Conservation (phyloP, 35 echinoderm and acorn worm genomes). For the Heliocidaris erythrogramma region DNA sequence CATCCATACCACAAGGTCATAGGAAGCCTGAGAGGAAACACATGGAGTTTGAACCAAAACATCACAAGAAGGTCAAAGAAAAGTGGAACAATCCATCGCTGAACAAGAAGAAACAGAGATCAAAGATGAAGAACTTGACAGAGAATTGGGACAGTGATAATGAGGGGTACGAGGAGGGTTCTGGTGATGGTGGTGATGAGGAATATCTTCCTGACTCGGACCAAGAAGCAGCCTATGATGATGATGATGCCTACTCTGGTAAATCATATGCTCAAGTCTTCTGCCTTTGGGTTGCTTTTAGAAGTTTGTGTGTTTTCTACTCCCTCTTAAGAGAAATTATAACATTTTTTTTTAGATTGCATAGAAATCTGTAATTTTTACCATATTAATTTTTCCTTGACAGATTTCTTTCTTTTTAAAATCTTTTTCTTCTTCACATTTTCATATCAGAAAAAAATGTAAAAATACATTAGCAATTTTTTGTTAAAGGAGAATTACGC, state of each 20-base stretch:
- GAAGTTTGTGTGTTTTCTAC: background rate
- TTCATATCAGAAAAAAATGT: too few relatives aligned
- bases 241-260: slow-evolving; percentile 37
- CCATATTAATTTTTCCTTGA: too few relatives aligned
- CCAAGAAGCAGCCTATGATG: background rate
- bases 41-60: slow-evolving; percentile 75
- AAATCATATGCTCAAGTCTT: background rate
- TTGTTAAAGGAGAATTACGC: too few relatives aligned
- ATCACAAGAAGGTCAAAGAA: slow-evolving; percentile 54
- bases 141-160: slow-evolving; percentile 82
- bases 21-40: slow-evolving; percentile 44
- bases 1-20: background rate
- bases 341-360: too few relatives aligned
- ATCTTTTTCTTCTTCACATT: too few relatives aligned
- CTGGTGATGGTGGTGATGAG: slow-evolving; percentile 66
- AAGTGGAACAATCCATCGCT: slow-evolving; percentile 43
- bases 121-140: slow-evolving; percentile 44
- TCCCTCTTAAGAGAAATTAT: background rate
- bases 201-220: slow-evolving; percentile 71
- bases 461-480: too few relatives aligned
- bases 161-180: slow-evolving; percentile 55
- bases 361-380: too few relatives aligned
- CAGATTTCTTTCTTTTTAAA: too few relatives aligned
- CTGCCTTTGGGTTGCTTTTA: background rate
- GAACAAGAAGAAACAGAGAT: slow-evolving; percentile 44